These are phyloP conservation scores for Progne subis DNA, from an alignment of 2,113 vertebrate species.

Conservation along the genomic window DNA sequence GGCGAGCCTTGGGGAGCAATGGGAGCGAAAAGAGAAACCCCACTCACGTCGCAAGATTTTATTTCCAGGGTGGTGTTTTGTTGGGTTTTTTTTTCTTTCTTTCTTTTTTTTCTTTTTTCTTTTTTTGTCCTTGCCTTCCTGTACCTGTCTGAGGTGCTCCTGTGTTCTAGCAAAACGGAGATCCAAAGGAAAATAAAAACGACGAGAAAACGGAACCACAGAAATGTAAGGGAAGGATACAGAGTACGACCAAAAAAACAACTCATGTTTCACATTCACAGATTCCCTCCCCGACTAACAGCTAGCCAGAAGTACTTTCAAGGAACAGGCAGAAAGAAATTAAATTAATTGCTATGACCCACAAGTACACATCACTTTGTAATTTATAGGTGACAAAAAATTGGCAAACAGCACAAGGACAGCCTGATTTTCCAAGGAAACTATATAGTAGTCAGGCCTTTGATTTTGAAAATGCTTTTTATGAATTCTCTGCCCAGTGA, in stretches of 20 bases:
- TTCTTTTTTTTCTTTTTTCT: not conserved
- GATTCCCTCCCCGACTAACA: not conserved
- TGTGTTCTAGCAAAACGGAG: not conserved
- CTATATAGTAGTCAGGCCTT: not conserved
- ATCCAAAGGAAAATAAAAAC: not conserved
- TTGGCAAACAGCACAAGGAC: not conserved
- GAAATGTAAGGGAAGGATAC: not conserved
- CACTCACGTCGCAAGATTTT: not conserved
- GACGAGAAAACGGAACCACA: not conserved
- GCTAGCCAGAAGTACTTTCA: not conserved
- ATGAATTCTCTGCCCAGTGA: not conserved
- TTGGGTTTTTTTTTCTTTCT: not conserved
- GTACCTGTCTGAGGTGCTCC: not conserved
- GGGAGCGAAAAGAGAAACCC: not conserved
- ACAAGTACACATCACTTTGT: not conserved
- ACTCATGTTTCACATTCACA: not conserved
- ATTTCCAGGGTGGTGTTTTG: rapidly evolving
- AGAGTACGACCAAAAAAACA: not conserved
- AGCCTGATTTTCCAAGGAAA: not conserved
- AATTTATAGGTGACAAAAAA: not conserved
- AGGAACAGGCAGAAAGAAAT: not conserved
- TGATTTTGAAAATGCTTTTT: not conserved
- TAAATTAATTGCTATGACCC: not conserved
- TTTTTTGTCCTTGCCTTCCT: not conserved
- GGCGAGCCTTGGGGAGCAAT: not conserved